Evolutionary conservation across 2,888 invertebrate species (phyloP).

Genomic region (Scaptomyza caliginosa): DNA sequence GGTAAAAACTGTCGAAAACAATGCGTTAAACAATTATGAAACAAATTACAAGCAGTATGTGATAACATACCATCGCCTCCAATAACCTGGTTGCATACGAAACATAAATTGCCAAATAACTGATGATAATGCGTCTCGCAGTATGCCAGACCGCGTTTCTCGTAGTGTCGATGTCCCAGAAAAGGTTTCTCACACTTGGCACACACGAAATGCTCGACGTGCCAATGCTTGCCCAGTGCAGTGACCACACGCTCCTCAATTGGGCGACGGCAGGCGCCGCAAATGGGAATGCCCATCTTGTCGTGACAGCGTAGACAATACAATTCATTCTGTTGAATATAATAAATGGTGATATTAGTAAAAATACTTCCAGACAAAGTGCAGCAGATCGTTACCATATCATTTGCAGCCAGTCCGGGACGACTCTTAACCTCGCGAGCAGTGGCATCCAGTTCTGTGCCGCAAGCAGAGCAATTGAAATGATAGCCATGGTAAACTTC

Average conservation of each 20-base stretch:
- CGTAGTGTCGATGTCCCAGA: slow-evolving; percentile 99
- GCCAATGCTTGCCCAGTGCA: slow-evolving; percentile 99
- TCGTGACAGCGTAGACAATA: slow-evolving; percentile 99
- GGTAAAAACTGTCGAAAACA: slow-evolving; percentile 91
- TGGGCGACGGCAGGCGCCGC: slow-evolving; percentile 99
- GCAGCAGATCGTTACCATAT: slow-evolving; percentile 87
- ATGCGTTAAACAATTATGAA: not conserved
- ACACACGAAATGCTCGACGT: slow-evolving; percentile 99
- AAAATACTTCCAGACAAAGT: not conserved
- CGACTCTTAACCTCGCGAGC: slow-evolving; percentile 97
- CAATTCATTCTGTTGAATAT: slow-evolving; percentile 90
- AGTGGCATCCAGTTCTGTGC: slow-evolving; percentile 96
- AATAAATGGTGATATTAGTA: not conserved
- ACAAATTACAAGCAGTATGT: not conserved
- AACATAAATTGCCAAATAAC: slow-evolving; percentile 99
- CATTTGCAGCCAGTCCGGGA: slow-evolving; percentile 94
- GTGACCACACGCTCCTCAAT: slow-evolving; percentile 99
- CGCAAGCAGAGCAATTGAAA: slow-evolving; percentile 97
- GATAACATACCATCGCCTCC: slow-evolving; percentile 94
- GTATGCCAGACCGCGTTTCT: slow-evolving; percentile 98
- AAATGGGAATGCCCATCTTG: slow-evolving; percentile 99
- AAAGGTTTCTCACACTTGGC: slow-evolving; percentile 99
- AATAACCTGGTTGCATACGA: slow-evolving; percentile 99
- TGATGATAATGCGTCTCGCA: slow-evolving; percentile 99
- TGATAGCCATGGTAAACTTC: slow-evolving; percentile 99